Base-by-base conservation (phyloP, 2,113 vertebrate species). In the Perca fluviatilis region DNA sequence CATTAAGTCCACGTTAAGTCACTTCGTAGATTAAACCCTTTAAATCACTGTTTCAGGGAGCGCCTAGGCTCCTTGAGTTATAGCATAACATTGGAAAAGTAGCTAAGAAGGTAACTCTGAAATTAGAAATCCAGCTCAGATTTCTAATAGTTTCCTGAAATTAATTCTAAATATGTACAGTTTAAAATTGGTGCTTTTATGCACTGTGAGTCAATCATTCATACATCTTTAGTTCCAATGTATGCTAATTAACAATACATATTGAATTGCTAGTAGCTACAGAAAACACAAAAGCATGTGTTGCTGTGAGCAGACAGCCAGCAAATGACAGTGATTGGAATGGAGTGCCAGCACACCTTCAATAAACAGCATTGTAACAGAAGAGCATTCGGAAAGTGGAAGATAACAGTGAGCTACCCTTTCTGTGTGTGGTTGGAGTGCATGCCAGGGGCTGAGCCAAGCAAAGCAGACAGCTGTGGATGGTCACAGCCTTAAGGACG, bases 271-370 rank as follows among this genome's bases (percentile, higher is more conserved):
- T 56, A 16, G 23, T n/a, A 4, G 10, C 12, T 25, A 50, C 14
- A 50, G 54, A 79, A 47, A 70, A 14, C 9, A 25, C 40, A 3
- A 25, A n/a, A 66, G 46, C 30, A 5, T 36, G 61, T 25, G 57
- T 62, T 16, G 46, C 33, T 30, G 73, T 63, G 68, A 79, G 75
- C 75, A 74, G 36, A 54, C 74, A 80, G 84, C 76, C 63, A 95
- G 96, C 95, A 96, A 96, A 97, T 96, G 97, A 97, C 96, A 97
- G 95, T 93, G 95, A 97, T 95, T 95, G 95, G 95, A 93, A 96
- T 95, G 95, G 93, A 88, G 92, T 84, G 74, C 75, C 94, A 21
- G 57, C 40, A 77, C 50, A 40, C 18, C 76, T 80, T 85, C 95
- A 95, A 93, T 80, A 91, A 91, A 64, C 68, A 61, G 74, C 77